Evolutionary conservation across 2,888 invertebrate species (phyloP), one percentile per base, ranked within the genome.

Genomic region (Galerucella pusilla): DNA sequence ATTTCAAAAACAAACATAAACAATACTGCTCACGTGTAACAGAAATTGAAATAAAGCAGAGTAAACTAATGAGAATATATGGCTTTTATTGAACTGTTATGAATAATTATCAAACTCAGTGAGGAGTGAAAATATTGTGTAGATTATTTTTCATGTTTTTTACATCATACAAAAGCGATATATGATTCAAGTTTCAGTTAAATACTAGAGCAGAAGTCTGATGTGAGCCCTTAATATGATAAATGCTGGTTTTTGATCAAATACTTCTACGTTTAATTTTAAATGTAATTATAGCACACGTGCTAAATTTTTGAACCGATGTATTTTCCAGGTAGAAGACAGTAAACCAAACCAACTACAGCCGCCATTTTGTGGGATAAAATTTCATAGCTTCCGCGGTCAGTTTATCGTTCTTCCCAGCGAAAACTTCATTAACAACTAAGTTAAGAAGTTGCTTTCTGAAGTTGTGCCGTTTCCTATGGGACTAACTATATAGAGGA

Each of bases 401-500:
- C 78, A 77, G 78, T 78, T 72, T 64, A 76, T 74, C 81, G 83
- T 84, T 83, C 83, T 82, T 82, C 81, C 77, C 68, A 60, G 61
- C 45, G 83, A 82, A 84, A 85, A 84, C 85, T 84, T 83, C 84
- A 84, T 85, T 85, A 85, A 83, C 82, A 80, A 81, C 81, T 77
- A 73, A 80, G 81, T 79, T 80, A 83, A 82, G 82, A 83, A 82
- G 81, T 82, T 81, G 81, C 79, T 78, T 79, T 79, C 81, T 80
- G 80, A 82, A 82, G 82, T 82, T 83, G 80, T 65, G 76, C 78
- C 77, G 73, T 77, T 74, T 80, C 82, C 80, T 79, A 65, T 67
- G 83, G 80, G 83, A 52, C 73, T 64, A 57, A 20, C 57, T 16
- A 20, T 73, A 54, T 60, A 65, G 59, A 68, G 64, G 61, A 28